These are phyloP conservation scores for Salarias fasciatus DNA, from an alignment of 2,797 vertebrate species.

Conservation along the genomic window DNA sequence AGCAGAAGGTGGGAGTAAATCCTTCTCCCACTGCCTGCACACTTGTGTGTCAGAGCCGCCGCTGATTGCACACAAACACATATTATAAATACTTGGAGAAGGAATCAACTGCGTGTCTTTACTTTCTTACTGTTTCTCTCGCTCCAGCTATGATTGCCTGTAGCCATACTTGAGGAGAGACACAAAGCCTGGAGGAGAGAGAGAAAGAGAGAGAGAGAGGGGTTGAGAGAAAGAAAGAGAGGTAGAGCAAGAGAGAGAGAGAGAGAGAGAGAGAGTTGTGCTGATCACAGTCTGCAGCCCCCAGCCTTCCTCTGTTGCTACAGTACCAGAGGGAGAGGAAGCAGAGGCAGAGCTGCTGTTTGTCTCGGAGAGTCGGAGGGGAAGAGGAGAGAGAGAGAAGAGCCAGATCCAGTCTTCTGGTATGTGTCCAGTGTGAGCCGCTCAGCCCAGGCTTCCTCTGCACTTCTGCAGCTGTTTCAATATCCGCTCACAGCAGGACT, in stretches of 20 bases:
- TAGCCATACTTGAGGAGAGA: conserved; percentile 32
- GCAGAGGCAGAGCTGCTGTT: conserved; percentile 70
- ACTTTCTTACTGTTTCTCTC: conserved; percentile 20
- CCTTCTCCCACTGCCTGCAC: conserved; percentile 59
- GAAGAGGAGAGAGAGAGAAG: conserved; percentile 44
- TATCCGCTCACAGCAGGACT: conserved; percentile 41
- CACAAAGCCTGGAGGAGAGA: conserved; percentile 49
- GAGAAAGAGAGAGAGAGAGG: conserved; percentile 17
- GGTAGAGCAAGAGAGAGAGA: conserved; percentile 43
- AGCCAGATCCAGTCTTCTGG: conserved; percentile 49
- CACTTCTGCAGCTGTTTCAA: conserved; percentile 39
- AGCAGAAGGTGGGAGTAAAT: conserved; percentile 70
- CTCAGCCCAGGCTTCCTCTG: conserved; percentile 43
- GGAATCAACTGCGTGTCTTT: conserved; percentile 17
- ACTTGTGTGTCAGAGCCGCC: conserved; percentile 48
- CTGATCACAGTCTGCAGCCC: conserved; percentile 76
- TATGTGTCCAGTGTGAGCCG: conserved; percentile 62
- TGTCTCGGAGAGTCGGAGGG: conserved; percentile 60
- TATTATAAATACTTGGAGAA: conserved; percentile 57
- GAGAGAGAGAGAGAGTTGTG: conserved; percentile 33
- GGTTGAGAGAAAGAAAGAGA: conserved; percentile 14
- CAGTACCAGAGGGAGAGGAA: conserved; percentile 63
- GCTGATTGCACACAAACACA: conserved; percentile 35
- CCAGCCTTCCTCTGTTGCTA: conserved; percentile 71
- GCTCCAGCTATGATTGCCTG: neutral